Base-by-base conservation (phyloP, 2,113 vertebrate genomes). In the Crotophaga sulcirostris region DNA sequence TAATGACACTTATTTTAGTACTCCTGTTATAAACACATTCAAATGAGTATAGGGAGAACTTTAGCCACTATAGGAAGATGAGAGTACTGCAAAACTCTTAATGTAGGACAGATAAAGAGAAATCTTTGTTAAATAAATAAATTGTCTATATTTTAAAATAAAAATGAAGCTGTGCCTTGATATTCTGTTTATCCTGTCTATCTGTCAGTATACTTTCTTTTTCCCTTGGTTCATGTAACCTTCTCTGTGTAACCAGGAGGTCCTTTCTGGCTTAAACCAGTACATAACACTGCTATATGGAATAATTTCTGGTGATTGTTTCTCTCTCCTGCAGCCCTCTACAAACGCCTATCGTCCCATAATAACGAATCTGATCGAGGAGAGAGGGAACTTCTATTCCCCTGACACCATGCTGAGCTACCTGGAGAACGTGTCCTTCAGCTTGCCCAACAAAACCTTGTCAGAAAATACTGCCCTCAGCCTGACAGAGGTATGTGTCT, bases 401-500 rank as follows among this genome's bases (percentile, higher is more conserved):
- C 94, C 97, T 0, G 21, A 67, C 8, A 12, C 89, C 7, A 80
- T 96, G 31, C 80, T 98, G 80, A 90, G 67, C 5, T 96, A 98
- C 74, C 96, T 99, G 56, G 98, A 98, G 55, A 97, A 97, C 2
- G 28, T 99, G 69, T 98, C 98, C 24, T 66, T 76, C 60, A 96
- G 74, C 62, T 52, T 99, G 55, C 98, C 99, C 75, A 96, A 98
- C 25, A 63, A 96, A 33, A 96, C 98, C 60, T 93, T 99, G 80
- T 87, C 98, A 0, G 87, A 97, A 64, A 94, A 97, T 34, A 98
- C 97, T 0, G 99, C 99, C 15, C 96, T 94, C 89, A 99, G 98
- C 93, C 98, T 99, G 69, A 98, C 99, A 1, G 96, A 99, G 98
- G 99, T 99, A 94, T 81, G 58, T 11, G 49, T 31, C 49, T 67